Conservation (phyloP, 2,797 vertebrate species). For the Myiothlypis coronata region DNA sequence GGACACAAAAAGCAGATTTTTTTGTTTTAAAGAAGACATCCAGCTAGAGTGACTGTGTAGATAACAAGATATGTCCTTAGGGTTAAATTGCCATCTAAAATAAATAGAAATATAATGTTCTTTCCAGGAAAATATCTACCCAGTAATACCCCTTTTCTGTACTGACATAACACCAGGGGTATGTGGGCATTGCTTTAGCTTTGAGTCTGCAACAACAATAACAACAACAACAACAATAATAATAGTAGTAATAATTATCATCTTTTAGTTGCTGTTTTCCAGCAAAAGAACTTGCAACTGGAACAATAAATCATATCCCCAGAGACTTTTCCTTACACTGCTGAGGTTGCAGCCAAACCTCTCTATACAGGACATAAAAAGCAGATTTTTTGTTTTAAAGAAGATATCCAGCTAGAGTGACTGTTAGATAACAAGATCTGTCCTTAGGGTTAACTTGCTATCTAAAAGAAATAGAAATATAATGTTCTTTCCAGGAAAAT, state of each 20-base stretch:
- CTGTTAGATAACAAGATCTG: too few species aligned
- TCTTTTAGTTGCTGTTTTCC: not conserved
- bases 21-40: not conserved
- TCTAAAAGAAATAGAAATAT: too few species aligned
- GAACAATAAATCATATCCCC: not conserved
- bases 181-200: not conserved
- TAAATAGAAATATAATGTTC: not conserved
- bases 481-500: too few species aligned
- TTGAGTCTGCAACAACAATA: too few species aligned
- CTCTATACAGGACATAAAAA: accelerated
- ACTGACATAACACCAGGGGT: not conserved
- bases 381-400: not conserved
- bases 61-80: not conserved
- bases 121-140: not conserved
- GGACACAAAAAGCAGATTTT: not conserved
- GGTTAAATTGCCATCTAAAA: not conserved
- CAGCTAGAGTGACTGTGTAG: not conserved
- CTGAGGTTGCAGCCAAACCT: not conserved
- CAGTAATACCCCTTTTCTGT: not conserved
- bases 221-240: too few species aligned
- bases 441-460: too few species aligned
- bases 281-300: not conserved
- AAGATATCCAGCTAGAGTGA: not conserved
- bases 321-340: not conserved
- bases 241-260: too few species aligned